These are phyloP conservation scores for Eumeta japonica DNA, from an alignment of 1,140 invertebrate genomes.

Conservation along the genomic window DNA sequence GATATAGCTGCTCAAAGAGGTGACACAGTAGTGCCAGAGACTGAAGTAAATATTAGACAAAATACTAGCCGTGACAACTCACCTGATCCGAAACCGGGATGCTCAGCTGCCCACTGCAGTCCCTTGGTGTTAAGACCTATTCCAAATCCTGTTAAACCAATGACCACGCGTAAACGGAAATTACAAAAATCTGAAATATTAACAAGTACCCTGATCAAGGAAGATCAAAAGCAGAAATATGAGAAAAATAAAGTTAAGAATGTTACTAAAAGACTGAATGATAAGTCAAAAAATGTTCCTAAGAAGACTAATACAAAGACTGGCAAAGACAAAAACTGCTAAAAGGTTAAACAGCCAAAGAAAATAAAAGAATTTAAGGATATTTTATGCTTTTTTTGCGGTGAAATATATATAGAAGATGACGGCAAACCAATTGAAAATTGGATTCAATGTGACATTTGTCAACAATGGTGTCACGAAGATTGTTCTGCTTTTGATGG, in stretches of 20 bases:
- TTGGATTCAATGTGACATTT: constrained; percentile 13
- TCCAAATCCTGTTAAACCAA: no score
- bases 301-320: constrained; percentile 11
- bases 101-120: neutral
- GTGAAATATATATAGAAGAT: constrained; percentile 12
- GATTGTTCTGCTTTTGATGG: constrained; percentile 17
- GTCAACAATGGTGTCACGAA: constrained; percentile 12
- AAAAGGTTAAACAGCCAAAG: constrained; percentile 14
- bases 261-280: constrained; percentile 18
- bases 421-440: constrained; percentile 9
- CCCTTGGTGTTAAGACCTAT: constrained; percentile 1
- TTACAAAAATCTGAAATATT: constrained; percentile 7
- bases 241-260: constrained; percentile 20
- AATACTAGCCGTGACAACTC: constrained; percentile 1
- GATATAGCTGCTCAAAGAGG: neutral
- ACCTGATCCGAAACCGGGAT: constrained; percentile 2
- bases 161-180: constrained; percentile 3
- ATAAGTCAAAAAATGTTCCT: constrained; percentile 15
- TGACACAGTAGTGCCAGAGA: neutral
- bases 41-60: neutral
- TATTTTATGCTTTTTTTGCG: constrained; percentile 13
- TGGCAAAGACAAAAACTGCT: constrained; percentile 8
- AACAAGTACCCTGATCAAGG: constrained; percentile 7
- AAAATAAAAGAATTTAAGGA: constrained; percentile 18
- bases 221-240: constrained; percentile 9